Evolutionary conservation across 2,113 vertebrate genomes (phyloP).

Genomic region (Emydura subglobosa): DNA sequence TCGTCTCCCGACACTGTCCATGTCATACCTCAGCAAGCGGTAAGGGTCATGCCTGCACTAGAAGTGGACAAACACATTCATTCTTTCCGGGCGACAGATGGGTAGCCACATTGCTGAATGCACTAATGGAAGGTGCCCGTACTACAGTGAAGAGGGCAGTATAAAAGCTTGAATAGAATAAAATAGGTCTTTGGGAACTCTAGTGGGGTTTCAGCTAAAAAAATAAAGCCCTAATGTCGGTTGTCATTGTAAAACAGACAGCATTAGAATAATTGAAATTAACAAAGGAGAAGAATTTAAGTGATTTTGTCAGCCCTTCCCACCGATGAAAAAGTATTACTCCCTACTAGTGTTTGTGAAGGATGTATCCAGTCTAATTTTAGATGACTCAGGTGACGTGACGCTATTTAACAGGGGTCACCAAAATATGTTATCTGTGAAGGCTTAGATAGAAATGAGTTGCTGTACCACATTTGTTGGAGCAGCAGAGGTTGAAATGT

Average conservation of each 20-base stretch:
- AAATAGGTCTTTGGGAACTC: not conserved
- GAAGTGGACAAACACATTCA: not conserved
- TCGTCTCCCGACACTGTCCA: slow-evolving; percentile 53
- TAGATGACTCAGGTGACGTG: not conserved
- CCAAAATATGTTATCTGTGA: not conserved
- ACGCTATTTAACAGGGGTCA: not conserved
- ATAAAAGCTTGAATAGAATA: not conserved
- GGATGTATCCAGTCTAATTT: not conserved
- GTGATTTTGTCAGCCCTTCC: not conserved
- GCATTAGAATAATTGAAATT: not conserved
- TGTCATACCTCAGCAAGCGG: slow-evolving; percentile 67
- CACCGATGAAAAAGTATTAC: not conserved
- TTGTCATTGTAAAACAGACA: not conserved
- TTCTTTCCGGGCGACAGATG: not conserved
- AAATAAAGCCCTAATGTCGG: not conserved
- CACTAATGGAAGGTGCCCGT: not conserved
- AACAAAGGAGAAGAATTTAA: not conserved
- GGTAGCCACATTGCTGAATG: not conserved
- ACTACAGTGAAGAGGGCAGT: not conserved
- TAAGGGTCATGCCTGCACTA: slow-evolving; percentile 69
- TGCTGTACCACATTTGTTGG: not conserved
- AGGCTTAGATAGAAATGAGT: not conserved
- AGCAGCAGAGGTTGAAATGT: not conserved
- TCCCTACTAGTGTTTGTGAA: not conserved
- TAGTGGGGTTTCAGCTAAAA: not conserved